These are phyloP conservation scores for Parazoanthus swiftii DNA, from an alignment of 92 coral and sea anemone genomes.

Conservation along the genomic window DNA sequence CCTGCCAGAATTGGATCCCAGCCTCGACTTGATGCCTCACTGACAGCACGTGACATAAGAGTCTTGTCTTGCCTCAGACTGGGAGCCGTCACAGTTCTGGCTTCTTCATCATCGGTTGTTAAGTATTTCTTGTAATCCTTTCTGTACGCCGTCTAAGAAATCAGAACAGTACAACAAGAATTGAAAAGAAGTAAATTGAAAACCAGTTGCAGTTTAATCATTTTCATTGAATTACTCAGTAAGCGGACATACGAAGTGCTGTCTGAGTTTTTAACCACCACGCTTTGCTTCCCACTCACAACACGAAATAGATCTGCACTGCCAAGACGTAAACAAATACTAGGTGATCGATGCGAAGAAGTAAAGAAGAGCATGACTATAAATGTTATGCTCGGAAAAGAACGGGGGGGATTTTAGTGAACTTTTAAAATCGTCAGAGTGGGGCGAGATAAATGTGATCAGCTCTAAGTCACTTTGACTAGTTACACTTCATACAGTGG, in stretches of 20 bases:
- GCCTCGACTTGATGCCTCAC: slow-evolving; percentile 85
- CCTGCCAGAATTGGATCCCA: slow-evolving; percentile 98
- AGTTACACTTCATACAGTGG: no score
- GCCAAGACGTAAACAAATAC: no score
- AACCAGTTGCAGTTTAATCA: no score
- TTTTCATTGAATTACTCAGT: no score
- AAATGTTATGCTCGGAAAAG: no score
- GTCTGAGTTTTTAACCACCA: no score
- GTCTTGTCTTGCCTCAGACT: slow-evolving; percentile 44
- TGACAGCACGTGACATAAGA: slow-evolving; percentile 64
- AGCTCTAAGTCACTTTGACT: no score
- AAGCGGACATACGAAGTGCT: no score
- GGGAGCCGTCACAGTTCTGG: slow-evolving; percentile 8
- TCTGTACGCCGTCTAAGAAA: slow-evolving; percentile 48
- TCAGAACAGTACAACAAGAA: neutral
- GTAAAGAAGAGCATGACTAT: neutral
- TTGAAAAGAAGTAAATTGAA: neutral
- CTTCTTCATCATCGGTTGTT: slow-evolving; percentile 63
- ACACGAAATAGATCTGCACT: neutral
- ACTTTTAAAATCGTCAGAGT: no score
- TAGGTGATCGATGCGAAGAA: neutral
- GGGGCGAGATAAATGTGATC: no score
- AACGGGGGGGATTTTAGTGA: no score
- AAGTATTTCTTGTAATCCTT: slow-evolving; percentile 80
- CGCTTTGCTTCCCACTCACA: neutral